Conservation (phyloP, 2,888 invertebrate species). For the Sylvicola cinctus region DNA sequence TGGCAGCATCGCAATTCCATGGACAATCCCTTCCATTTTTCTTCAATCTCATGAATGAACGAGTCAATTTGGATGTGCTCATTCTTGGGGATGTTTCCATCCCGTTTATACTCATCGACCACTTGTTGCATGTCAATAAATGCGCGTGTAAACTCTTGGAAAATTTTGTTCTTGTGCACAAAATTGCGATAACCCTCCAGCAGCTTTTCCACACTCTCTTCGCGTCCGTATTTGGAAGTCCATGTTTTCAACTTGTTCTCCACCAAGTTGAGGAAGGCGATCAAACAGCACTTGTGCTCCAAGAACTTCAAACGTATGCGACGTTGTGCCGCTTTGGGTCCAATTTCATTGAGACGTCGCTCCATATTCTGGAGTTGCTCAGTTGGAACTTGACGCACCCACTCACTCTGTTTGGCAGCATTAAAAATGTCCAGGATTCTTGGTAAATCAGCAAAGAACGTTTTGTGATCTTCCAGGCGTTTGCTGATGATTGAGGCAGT, state of each 20-base stretch:
- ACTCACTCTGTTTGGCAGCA: slow-evolving; percentile 43
- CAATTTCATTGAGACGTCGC: slow-evolving; percentile 51
- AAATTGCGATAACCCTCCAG: slow-evolving; percentile 80
- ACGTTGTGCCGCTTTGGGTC: slow-evolving; percentile 57
- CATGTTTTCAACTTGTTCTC: slow-evolving; percentile 76
- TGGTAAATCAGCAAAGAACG: slow-evolving; percentile 71
- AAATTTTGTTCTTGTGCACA: slow-evolving; percentile 79
- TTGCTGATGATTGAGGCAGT: slow-evolving; percentile 72
- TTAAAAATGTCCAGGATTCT: slow-evolving; percentile 58
- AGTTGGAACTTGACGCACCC: slow-evolving; percentile 47
- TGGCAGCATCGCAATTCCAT: slow-evolving; percentile 79
- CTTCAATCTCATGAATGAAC: slow-evolving; percentile 69
- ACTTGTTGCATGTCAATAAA: slow-evolving; percentile 83
- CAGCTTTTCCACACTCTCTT: slow-evolving; percentile 63
- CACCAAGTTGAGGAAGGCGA: slow-evolving; percentile 76
- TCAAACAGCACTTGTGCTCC: slow-evolving; percentile 83
- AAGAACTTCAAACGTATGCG: slow-evolving; percentile 72
- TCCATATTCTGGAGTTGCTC: slow-evolving; percentile 70
- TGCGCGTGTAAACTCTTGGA: slow-evolving; percentile 85
- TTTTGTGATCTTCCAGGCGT: slow-evolving; percentile 74
- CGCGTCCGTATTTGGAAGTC: slow-evolving; percentile 73
- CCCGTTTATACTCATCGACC: slow-evolving; percentile 71
- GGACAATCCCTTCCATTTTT: slow-evolving; percentile 76
- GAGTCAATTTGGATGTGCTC: slow-evolving; percentile 58
- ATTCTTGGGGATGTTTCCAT: slow-evolving; percentile 59